Evolutionary conservation across 2,113 vertebrate species (phyloP).

Genomic region (Mus spicilegus): DNA sequence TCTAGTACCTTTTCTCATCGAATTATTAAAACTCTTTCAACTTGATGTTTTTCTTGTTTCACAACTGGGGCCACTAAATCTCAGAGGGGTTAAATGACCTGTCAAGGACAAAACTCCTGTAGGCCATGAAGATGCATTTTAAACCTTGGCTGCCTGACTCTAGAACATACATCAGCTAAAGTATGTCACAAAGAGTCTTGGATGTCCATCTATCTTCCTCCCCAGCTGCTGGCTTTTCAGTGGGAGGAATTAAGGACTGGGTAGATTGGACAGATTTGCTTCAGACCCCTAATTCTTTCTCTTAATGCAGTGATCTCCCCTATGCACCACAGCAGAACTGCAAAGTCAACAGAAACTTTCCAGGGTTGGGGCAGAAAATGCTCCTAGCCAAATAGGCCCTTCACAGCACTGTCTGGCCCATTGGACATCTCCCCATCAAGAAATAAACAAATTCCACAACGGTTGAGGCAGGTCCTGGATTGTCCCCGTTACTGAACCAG

Average conservation of each 20-base stretch:
- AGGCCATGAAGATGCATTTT: background rate
- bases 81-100: background rate
- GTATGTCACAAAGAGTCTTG: background rate
- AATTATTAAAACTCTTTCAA: background rate
- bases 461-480: background rate
- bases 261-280: background rate
- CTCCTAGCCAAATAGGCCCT: background rate
- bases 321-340: background rate
- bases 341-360: conserved; percentile 37
- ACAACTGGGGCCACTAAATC: background rate
- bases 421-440: background rate
- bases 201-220: background rate
- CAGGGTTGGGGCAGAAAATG: background rate
- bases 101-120: background rate
- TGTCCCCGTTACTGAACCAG: background rate
- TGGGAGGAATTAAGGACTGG: background rate
- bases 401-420: background rate
- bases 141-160: background rate
- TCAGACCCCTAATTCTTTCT: background rate
- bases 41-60: background rate
- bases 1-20: background rate
- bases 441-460: background rate
- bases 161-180: conserved; percentile 6
- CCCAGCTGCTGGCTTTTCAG: background rate
- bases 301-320: background rate